Evolutionary conservation across 1,140 invertebrate species (phyloP), one percentile per base, ranked within the genome.

Genomic region (Zaprionus taronus): DNA sequence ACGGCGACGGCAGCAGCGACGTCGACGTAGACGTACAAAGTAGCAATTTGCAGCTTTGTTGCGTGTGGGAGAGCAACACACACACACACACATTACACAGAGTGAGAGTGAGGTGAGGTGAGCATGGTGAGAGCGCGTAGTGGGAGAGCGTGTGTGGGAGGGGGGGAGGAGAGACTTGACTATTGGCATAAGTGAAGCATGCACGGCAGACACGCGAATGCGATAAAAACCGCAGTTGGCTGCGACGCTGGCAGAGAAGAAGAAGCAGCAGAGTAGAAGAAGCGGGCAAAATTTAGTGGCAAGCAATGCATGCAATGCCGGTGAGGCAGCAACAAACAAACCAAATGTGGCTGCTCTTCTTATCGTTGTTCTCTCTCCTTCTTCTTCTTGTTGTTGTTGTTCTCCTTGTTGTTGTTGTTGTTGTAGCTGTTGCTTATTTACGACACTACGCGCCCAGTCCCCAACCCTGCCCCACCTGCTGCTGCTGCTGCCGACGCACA

Each of bases 41-140:
- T 84, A 87, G 78, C 84, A 89, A 87, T 87, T 87, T 87, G 84
- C 81, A 87, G 84, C 84, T 81, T 80, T 81, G 84, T 87, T 87
- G 85, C 85, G 78, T 87, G 82, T 72, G 70, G 47, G 65, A 5
- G 75, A 26, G 51, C 4, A 24, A 22, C 17, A 24, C 7, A 22
- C 12, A 12, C n/a, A 53, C 20, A 5, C 5, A 12, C 22, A n/a
- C n/a, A n/a, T n/a, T n/a, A n/a, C n/a, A 65, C 31, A 53, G 41
- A 17, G 64, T 84, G 79, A 60, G 65, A 34, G 53, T 12, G 79
- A 20, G 34, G 64, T 28, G n/a, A 5, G 36, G 5, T 24, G 26
- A 41, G 57, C 41, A n/a, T 56, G 41, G 6, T 47, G 20, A 17
- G 51, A 61, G 24, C 55, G 66, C 15, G 44, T 53, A 15, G 38